Base-by-base conservation (phyloP, 2,888 invertebrate genomes). In the Caenorhabditis sinica region DNA sequence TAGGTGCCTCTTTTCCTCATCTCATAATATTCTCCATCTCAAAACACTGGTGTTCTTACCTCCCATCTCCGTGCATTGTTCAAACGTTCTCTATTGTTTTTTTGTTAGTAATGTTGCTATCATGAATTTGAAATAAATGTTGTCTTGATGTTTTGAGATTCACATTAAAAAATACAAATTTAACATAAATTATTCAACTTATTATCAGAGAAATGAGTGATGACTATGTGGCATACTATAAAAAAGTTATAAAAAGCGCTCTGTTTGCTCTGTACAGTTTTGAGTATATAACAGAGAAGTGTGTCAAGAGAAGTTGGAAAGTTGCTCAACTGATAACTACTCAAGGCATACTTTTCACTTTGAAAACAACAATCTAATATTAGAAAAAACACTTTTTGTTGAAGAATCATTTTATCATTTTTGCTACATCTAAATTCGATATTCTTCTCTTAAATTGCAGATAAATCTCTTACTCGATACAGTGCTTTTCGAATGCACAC, bases 21-120 rank as follows among this genome's bases (percentile, higher is more conserved):
- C 65, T 65, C 65, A 65, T 65, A 45, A 65, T 30, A 65, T 15
- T 15, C 43, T 33, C 30, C 17, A 15, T 30, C 45, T 65, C 65
- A 45, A 5, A 2, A 63, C 63, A 43, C 65, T 28, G 65, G 45
- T 65, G 3, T 30, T 49, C 30, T n/a, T 65, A 45, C 65, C 45
- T 65, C 65, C 28, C 45, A 65, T 45, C 65, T 65, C 65, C 28
- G 15, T 17, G 5, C 25, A 56, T 53, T 13, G 25, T 25, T 53
- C 23, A 28, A 56, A 25, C 30, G 45, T 65, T 65, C 9, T n/a
- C 45, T n/a, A 28, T 30, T 36, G 17, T 25, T 45, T 30, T 25
- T 36, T 23, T 63, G 30, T 36, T 43, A 8, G 20, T 9, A 23
- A 56, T 5, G n/a, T 49, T 49, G 49, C 28, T 56, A 28, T 56